phyloP scores from a whole-genome alignment of 2,888 invertebrate species.

The Sinodicranocentrus sp. region DNA sequence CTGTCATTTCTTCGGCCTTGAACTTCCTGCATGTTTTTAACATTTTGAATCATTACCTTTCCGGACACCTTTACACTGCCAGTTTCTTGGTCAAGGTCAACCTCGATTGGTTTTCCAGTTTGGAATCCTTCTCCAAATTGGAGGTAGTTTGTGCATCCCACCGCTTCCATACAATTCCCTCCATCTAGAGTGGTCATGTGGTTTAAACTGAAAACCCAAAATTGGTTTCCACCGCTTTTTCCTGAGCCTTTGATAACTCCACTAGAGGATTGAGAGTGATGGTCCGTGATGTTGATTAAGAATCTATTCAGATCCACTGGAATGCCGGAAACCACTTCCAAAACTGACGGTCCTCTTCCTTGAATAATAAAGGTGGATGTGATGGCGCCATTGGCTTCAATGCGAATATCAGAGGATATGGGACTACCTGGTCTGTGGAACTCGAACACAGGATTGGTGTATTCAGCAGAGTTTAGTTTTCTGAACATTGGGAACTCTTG shows the following conservation, averaged over 20 bases:
- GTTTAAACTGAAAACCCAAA: slow-evolving; percentile 9
- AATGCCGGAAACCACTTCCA: not conserved
- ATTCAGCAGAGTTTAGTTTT: not conserved
- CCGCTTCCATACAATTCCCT: not conserved
- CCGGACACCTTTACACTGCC: not conserved
- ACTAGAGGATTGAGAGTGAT: not conserved
- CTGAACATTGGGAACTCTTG: not conserved
- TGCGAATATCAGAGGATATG: not conserved
- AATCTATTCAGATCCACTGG: slow-evolving; percentile 29
- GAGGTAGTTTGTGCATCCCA: slow-evolving; percentile 6
- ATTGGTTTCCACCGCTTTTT: slow-evolving; percentile 7
- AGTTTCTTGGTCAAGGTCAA: not conserved
- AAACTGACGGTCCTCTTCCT: not conserved
- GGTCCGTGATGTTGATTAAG: slow-evolving; percentile 11
- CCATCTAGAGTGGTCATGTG: not conserved
- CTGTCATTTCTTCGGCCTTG: not conserved
- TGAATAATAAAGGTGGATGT: not conserved
- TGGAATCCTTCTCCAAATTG: not conserved
- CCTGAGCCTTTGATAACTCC: not conserved
- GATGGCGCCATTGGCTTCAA: not conserved
- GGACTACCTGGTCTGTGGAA: not conserved
- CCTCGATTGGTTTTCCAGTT: not conserved
- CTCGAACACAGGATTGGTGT: slow-evolving; percentile 2
- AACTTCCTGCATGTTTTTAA: slow-evolving; percentile 16
- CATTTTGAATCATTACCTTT: not conserved